These are phyloP conservation scores for Balanococcus diminutus DNA, from an alignment of 2,888 invertebrate genomes.

Conservation along the genomic window DNA sequence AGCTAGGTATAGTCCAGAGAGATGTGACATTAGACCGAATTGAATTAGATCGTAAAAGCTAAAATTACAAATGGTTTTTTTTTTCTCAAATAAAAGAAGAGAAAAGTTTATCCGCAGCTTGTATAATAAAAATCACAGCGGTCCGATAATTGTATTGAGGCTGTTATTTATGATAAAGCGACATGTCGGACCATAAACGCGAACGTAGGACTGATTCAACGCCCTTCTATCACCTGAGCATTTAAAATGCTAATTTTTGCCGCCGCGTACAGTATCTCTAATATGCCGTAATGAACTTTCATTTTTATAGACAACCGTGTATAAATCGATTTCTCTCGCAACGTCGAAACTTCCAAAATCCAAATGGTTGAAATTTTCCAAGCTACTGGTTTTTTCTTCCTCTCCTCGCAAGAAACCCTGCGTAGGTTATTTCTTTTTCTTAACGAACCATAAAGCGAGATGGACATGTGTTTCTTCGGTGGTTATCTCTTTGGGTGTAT, in stretches of 20 bases:
- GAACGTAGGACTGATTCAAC: constrained; percentile 44
- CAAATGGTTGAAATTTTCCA: constrained; percentile 11
- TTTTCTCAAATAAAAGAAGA: neutral
- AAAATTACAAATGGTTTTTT: neutral
- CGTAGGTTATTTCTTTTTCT: neutral
- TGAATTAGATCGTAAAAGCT: neutral
- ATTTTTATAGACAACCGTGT: constrained; percentile 50
- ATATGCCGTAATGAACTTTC: constrained; percentile 50
- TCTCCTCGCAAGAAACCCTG: neutral
- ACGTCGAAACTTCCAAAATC: constrained; percentile 10
- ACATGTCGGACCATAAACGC: constrained; percentile 48
- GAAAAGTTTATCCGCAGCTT: constrained; percentile 9
- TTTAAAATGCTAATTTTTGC: constrained; percentile 49
- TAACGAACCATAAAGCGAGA: neutral
- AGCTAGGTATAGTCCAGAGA: neutral
- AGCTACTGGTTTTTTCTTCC: neutral
- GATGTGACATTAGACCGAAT: neutral
- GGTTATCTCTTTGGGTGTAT: neutral
- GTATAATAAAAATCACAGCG: constrained; percentile 48
- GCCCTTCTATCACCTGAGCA: constrained; percentile 45
- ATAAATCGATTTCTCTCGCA: constrained; percentile 3
- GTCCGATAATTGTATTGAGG: constrained; percentile 46
- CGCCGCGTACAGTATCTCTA: neutral
- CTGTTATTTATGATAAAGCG: constrained; percentile 49
- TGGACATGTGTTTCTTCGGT: neutral